Evolutionary conservation across 2,797 vertebrate genomes (phyloP).

Genomic region (Toxotes lorentzi): DNA sequence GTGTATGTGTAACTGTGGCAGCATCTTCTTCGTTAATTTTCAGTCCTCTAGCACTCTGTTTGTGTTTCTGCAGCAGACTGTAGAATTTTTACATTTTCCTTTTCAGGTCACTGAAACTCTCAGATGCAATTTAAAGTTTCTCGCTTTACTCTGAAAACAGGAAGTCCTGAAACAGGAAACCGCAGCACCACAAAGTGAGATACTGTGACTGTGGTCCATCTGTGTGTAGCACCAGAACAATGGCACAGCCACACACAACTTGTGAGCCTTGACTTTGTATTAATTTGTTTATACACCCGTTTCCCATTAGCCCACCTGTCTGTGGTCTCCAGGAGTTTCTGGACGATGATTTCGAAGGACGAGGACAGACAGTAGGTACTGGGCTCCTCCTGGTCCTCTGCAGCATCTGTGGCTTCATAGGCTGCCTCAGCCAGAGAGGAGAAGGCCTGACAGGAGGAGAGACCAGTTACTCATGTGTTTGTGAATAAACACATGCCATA

Average conservation of each 20-base stretch:
- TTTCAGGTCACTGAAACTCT: neutral
- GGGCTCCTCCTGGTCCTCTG: slow-evolving; percentile 96
- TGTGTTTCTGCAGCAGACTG: neutral
- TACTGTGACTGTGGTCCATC: neutral
- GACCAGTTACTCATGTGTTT: neutral
- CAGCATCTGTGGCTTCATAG: slow-evolving; percentile 96
- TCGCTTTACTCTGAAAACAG: neutral
- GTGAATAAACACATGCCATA: too few species aligned
- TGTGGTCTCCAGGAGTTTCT: slow-evolving; percentile 97
- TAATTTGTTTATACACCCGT: neutral
- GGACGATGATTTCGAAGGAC: slow-evolving; percentile 97
- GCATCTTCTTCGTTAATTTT: too few species aligned
- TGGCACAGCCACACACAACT: too few species aligned
- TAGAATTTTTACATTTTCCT: neutral
- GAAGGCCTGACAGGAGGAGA: slow-evolving; percentile 88
- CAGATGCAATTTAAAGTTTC: neutral
- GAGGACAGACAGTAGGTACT: slow-evolving; percentile 97
- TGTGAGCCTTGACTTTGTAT: too few species aligned
- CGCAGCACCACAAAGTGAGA: neutral
- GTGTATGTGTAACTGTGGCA: too few species aligned
- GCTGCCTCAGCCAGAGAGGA: slow-evolving; percentile 98
- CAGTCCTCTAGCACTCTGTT: too few species aligned
- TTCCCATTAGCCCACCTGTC: slow-evolving; percentile 81
- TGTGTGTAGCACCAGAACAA: neutral
- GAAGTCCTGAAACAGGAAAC: slow-evolving; percentile 8